phyloP scores from a whole-genome alignment of 2,113 vertebrate genomes.

The human region GRCh38 chr11:101770001-101770500 shows the following conservation, averaged over 20 bases:
- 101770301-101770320: neutral
- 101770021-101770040: slow-evolving; percentile 19
- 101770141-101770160: neutral
- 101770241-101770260: neutral
- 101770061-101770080: neutral
- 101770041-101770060: slow-evolving; percentile 9
- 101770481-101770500: neutral
- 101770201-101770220: too few species aligned
- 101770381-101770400: neutral
- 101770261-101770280: neutral
- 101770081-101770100: neutral
- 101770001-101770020: neutral
- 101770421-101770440: neutral
- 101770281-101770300: neutral
- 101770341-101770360: neutral
- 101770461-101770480: neutral
- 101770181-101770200: neutral
- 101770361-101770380: neutral
- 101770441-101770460: neutral
- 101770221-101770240: neutral
- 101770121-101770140: neutral
- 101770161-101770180: neutral
- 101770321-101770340: neutral
- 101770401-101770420: neutral
- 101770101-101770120: neutral